phyloP scores from a whole-genome alignment of 2,888 invertebrate species.

The Hofmannophila pseudospretella region DNA sequence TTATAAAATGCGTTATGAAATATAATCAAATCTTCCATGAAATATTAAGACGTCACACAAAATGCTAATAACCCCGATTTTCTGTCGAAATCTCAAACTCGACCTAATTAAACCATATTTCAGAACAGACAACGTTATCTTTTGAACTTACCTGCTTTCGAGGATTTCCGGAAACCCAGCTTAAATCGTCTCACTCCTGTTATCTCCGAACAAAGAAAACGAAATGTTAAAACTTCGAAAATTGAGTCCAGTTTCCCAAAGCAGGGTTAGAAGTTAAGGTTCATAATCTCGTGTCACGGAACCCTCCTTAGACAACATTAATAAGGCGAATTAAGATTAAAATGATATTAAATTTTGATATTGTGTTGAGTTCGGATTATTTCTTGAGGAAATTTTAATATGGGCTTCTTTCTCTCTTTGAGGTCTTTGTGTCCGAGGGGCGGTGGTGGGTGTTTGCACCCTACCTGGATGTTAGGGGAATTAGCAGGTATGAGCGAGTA shows the following conservation, averaged over 20 bases:
- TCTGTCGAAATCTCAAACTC: slow-evolving; percentile 40
- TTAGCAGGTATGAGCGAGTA: slow-evolving; percentile 2
- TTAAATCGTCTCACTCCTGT: slow-evolving; percentile 28
- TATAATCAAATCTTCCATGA: too few species aligned
- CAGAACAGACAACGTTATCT: slow-evolving; percentile 58
- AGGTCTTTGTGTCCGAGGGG: slow-evolving; percentile 31
- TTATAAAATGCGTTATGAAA: too few species aligned
- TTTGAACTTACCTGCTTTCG: slow-evolving; percentile 70
- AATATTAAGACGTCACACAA: too few species aligned
- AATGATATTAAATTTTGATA: slow-evolving; percentile 78
- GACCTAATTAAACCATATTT: slow-evolving; percentile 64
- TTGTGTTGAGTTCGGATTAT: slow-evolving; percentile 76
- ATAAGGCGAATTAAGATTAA: slow-evolving; percentile 77
- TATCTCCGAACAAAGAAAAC: background rate
- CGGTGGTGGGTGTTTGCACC: slow-evolving; percentile 13
- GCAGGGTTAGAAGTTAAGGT: slow-evolving; percentile 21
- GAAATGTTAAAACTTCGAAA: slow-evolving; percentile 12
- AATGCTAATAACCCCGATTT: slow-evolving; percentile 1
- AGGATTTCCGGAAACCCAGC: slow-evolving; percentile 36
- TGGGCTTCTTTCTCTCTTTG: slow-evolving; percentile 54
- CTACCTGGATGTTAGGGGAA: slow-evolving; percentile 2
- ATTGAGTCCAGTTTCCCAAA: slow-evolving; percentile 22
- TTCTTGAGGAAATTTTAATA: slow-evolving; percentile 68
- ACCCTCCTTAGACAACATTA: slow-evolving; percentile 68
- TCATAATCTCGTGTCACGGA: slow-evolving; percentile 37